Base-by-base conservation (phyloP, 2,888 invertebrate species). In the Cephonodes hylas region DNA sequence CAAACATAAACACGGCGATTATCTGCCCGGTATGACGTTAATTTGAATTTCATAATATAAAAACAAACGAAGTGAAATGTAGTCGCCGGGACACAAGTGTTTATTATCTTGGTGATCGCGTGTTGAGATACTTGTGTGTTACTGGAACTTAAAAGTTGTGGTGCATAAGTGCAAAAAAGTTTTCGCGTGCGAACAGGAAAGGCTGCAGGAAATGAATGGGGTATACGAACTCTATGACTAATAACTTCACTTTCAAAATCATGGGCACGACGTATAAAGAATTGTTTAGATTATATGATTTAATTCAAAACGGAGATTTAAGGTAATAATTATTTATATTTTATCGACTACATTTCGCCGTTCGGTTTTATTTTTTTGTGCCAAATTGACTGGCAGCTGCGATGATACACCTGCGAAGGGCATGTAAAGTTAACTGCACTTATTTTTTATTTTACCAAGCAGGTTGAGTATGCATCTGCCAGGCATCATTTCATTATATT, bases 241-340 rank as follows among this genome's bases (percentile, higher is more conserved):
- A 74, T 74, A 63, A 66, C 73, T 76, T 76, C 73, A 73, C 75
- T 76, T 76, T 79, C 71, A 76, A 75, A 80, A 82, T 73, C 75
- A 91, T 91, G 91, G 88, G 87, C 67, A 83, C 89, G 59, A 75
- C 84, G 66, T 91, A 86, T 72, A 87, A 81, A 71, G 88, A 89
- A 68, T 77, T 91, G 59, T 92, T 91, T 74, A 93, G 94, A 71
- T 81, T 95, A 42, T 94, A 94, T 74, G 95, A 95, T 81, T 93
- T 94, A 58, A 93, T 95, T 64, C 95, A 95, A 80, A 94, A 94
- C 76, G 93, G 93, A 63, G 92, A 94, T 77, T 81, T 93, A 66
- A 91, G 93, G 95, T 95, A 91, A 73, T 27, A 53, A 3, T 18
- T n/a, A n/a, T 53, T 53, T 27, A 18, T 31, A 18, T 31, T 10